Percentiles rank a stretch among this genome's conserved stretches.
Conservation (phyloP, 1,140 invertebrate species). For the Yoshiicerus persimilis region DNA sequence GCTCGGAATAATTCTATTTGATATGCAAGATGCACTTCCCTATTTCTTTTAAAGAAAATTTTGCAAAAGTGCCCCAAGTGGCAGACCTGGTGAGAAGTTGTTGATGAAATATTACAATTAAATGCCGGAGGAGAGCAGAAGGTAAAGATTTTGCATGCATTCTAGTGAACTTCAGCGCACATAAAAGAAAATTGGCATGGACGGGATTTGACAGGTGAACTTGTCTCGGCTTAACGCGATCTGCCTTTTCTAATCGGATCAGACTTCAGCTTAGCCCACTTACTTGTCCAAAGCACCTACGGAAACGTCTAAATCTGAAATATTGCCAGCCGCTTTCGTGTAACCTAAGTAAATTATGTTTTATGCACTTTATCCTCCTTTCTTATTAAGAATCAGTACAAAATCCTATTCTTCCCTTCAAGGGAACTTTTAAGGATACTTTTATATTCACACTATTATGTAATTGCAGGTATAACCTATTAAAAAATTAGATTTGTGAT, state of each 20-base stretch:
- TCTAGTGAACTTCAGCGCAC: neutral
- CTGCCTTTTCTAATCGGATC: neutral
- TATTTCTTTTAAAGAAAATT: neutral
- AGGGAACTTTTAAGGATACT: too few species aligned
- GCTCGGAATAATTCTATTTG: too few species aligned
- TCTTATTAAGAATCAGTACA: neutral
- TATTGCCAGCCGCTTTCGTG: too few species aligned
- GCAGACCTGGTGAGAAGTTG: neutral
- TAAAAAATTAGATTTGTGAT: too few species aligned
- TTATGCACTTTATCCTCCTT: neutral
- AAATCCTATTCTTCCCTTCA: too few species aligned
- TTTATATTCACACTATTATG: too few species aligned
- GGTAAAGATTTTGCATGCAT: neutral
- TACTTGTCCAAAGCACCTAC: neutral
- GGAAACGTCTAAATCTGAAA: neutral
- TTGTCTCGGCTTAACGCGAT: neutral
- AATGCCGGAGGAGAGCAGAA: neutral
- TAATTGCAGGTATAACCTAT: too few species aligned
- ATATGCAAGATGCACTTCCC: too few species aligned
- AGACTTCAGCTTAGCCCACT: neutral
- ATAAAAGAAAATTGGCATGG: neutral
- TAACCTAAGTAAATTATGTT: neutral
- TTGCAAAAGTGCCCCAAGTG: neutral
- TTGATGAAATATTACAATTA: slow-evolving; percentile 20
- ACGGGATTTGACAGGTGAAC: slow-evolving; percentile 9